phyloP scores from a whole-genome alignment of 2,888 invertebrate genomes.

The Spilosoma lubricipeda region DNA sequence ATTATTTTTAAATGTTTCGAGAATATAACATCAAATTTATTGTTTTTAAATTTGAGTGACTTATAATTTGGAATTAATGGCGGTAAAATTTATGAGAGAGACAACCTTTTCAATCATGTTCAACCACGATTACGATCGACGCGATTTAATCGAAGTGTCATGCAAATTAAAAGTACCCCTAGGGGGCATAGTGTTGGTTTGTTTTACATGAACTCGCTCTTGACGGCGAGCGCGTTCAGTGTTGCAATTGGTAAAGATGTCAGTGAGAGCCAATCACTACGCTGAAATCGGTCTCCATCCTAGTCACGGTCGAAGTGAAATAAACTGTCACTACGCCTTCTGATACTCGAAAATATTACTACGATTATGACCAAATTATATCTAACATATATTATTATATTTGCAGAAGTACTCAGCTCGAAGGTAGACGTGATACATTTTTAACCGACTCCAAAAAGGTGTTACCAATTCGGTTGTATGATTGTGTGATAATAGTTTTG shows the following conservation, averaged over 20 bases:
- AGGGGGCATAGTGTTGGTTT: no score
- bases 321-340: no score
- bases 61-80: neutral
- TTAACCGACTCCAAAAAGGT: no score
- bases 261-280: no score
- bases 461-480: no score
- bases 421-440: neutral
- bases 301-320: no score
- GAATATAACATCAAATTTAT: neutral
- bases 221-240: no score
- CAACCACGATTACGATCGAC: neutral
- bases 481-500: neutral
- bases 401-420: neutral
- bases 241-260: no score
- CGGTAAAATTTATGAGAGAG: neutral
- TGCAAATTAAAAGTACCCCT: neutral
- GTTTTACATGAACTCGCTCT: no score
- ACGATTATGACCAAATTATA: neutral
- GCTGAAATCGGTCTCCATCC: no score
- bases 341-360: neutral
- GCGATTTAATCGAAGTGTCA: neutral
- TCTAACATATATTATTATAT: neutral
- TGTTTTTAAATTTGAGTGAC: neutral
- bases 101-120: neutral
- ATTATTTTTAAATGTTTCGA: neutral